These are phyloP conservation scores for Otus sunia DNA, from an alignment of 2,113 vertebrate genomes.

Conservation along the genomic window DNA sequence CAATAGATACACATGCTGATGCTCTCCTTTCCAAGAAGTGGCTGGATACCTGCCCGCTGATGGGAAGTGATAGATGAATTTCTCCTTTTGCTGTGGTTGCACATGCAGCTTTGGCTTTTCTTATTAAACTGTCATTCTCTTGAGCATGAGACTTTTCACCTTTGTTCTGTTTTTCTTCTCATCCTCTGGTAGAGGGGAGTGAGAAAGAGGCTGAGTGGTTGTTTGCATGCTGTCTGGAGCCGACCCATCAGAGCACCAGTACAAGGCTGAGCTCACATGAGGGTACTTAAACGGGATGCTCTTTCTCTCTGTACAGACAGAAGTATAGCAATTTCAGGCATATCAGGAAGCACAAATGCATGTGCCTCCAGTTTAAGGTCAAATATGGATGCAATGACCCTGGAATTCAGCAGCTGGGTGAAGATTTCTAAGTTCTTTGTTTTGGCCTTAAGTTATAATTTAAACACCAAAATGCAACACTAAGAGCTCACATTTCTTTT, in stretches of 20 bases:
- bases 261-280: not conserved
- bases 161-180: not conserved
- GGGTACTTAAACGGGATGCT: not conserved
- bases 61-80: fast-evolving
- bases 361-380: not conserved
- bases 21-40: not conserved
- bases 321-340: not conserved
- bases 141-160: not conserved
- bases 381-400: not conserved
- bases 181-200: not conserved
- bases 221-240: not conserved
- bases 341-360: not conserved
- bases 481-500: not conserved
- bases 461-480: not conserved
- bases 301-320: not conserved
- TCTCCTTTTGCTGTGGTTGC: not conserved
- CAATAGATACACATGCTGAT: fast-evolving
- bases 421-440: fast-evolving
- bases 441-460: not conserved
- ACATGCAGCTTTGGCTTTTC: not conserved
- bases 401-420: not conserved
- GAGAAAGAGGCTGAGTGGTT: not conserved
- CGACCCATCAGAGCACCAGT: not conserved
- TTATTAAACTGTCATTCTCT: not conserved
- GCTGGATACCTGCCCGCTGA: not conserved